Base-by-base conservation (phyloP, 2,797 vertebrate species). In the Enteromius afrohamiltoni region DNA sequence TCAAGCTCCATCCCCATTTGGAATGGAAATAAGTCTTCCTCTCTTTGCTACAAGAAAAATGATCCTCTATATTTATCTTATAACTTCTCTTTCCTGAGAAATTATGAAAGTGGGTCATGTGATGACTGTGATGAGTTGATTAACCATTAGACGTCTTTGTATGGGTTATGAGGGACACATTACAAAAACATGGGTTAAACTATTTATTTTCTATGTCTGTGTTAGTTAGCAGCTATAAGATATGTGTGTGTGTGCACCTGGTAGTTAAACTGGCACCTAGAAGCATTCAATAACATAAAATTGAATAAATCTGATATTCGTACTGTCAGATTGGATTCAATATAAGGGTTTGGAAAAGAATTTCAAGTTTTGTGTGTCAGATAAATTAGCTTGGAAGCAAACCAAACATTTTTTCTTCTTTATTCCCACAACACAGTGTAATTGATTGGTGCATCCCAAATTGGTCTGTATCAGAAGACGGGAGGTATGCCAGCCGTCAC, bases 1-100 rank as follows among this genome's bases (percentile, higher is more conserved):
- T 81, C 67, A 88, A 95, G 94, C 90, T 93, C 91, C 86, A 89
- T 93, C 93, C 91, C 88, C 90, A 93, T 94, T 95, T 89, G 81
- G 92, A 94, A 95, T 93, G 85, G 89, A 95, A 96, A 95, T 92
- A 91, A 91, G 87, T 91, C 90, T 79, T 87, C 87, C 86, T 83
- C 80, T 83, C 74, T 90, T 82, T 55, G 87, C 93, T 90, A 86
- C 87, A 87, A 89, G 91, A 93, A 90, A 93, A 91, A 92, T 89
- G 14, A 76, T 13, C 77, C 89, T 88, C 65, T 75, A 84, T 85
- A 69, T 90, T 68, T 78, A 85, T 77, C 9, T 68, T 77, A 79
- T 89, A 85, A 53, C 86, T 87, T 85, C 67, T 91, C 90, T 86
- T 79, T 45, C 2, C 21, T 45, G 14, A 17, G 42, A 75, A 85